Base-by-base conservation (phyloP, 2,888 invertebrate species). In the Drosophila ochracea region DNA sequence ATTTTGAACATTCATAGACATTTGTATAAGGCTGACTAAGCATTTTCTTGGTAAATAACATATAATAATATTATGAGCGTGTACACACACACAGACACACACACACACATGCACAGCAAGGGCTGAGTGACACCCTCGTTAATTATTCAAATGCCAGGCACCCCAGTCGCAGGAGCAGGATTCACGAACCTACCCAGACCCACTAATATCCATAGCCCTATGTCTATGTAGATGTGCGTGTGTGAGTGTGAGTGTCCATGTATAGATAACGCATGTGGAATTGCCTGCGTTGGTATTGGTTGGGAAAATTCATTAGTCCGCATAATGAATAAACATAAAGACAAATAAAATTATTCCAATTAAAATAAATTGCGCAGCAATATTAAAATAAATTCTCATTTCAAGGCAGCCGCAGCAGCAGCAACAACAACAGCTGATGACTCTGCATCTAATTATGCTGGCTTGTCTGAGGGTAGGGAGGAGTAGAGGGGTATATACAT, bases 261-360 rank as follows among this genome's bases (percentile, higher is more conserved):
- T 54, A 86, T 84, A 87, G 87, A 89, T 84, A 82, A 73, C 76
- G 73, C 82, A 76, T 76, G 64, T 73, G 52, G 64, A 88, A 69
- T 77, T 60, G 61, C 35, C 19, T n/a, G 11, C 50, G 63, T 67
- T 80, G 80, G 80, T 83, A 79, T 85, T 87, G 77, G 77, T 79
- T 47, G 47, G 87, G 65, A 79, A 89, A 90, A 88, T 87, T 88
- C 90, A 91, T 87, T 88, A 88, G 90, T 81, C 85, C 90, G 91
- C 87, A 90, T 89, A 91, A 89, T 88, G 90, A 88, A 88, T 88
- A 88, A 89, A 91, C 91, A 89, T 89, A 89, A 89, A 90, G 91
- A 91, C 89, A 91, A 88, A 91, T 88, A 88, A 89, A 91, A 91
- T 91, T 91, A 89, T 91, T 90, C 90, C 91, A 89, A 89, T 89